phyloP scores from a whole-genome alignment of 2,888 invertebrate genomes.

The Dorcus parallelipipedus region DNA sequence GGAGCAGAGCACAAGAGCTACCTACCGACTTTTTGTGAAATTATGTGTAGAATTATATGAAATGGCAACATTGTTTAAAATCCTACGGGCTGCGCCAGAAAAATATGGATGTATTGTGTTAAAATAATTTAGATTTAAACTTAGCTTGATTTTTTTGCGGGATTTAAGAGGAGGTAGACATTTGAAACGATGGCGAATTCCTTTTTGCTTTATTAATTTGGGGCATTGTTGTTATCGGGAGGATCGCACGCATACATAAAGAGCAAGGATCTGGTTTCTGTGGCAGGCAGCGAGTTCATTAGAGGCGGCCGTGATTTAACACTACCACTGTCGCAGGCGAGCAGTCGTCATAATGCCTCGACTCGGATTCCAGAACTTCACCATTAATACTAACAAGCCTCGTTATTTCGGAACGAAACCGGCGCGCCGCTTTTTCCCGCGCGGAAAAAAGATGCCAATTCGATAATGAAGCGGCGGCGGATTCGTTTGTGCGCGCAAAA shows the following conservation, averaged over 20 bases:
- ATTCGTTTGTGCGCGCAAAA: slow-evolving; percentile 10
- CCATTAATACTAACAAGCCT: slow-evolving; percentile 41
- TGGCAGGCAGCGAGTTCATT: slow-evolving; percentile 33
- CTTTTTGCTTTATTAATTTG: too few relatives aligned
- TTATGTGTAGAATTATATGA: too few relatives aligned
- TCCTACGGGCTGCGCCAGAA: too few relatives aligned
- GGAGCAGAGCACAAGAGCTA: background rate
- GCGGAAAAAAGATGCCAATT: slow-evolving; percentile 30
- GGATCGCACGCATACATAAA: slow-evolving; percentile 5
- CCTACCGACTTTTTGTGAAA: background rate
- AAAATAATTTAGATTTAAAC: too few relatives aligned
- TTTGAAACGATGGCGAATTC: too few relatives aligned
- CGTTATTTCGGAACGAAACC: slow-evolving; percentile 39
- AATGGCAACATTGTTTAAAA: too few relatives aligned
- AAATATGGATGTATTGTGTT: too few relatives aligned
- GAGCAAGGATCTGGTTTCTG: slow-evolving; percentile 23
- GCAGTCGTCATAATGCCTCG: slow-evolving; percentile 35
- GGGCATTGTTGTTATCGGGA: background rate
- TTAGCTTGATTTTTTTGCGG: too few relatives aligned
- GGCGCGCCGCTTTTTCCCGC: slow-evolving; percentile 26
- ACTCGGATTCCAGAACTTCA: slow-evolving; percentile 33
- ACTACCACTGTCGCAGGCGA: slow-evolving; percentile 30
- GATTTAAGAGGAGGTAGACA: too few relatives aligned
- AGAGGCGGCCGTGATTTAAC: slow-evolving; percentile 35
- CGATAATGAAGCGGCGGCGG: slow-evolving; percentile 27